These are phyloP conservation scores for Drosophila sp. DNA, from an alignment of 1,140 invertebrate species.

Conservation along the genomic window DNA sequence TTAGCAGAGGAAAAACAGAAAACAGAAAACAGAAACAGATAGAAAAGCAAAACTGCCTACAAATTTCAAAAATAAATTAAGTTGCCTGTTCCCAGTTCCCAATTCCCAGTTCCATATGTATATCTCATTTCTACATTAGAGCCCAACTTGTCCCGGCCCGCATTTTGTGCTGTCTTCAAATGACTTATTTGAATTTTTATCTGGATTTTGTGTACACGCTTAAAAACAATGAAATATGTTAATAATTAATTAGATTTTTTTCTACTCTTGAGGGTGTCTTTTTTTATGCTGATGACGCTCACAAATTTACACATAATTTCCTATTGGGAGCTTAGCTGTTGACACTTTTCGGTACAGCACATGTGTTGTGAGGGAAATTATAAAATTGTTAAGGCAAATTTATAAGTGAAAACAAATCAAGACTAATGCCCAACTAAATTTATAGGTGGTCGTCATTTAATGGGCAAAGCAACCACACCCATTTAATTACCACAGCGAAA, in stretches of 20 bases:
- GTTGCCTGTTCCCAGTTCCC: slow-evolving; percentile 19
- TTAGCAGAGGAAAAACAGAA: slow-evolving; percentile 50
- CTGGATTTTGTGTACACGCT: slow-evolving; percentile 46
- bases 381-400: slow-evolving; percentile 30
- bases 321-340: slow-evolving; percentile 42
- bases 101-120: slow-evolving; percentile 8
- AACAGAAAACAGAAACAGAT: slow-evolving; percentile 19
- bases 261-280: slow-evolving; percentile 27
- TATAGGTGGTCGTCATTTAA: slow-evolving; percentile 52
- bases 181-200: slow-evolving; percentile 74
- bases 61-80: slow-evolving; percentile 70
- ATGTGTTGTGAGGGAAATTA: slow-evolving; percentile 8
- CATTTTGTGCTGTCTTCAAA: slow-evolving; percentile 41
- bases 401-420: slow-evolving; percentile 74
- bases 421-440: slow-evolving; percentile 67
- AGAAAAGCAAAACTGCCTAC: slow-evolving; percentile 34
- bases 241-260: slow-evolving; percentile 72
- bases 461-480: slow-evolving; percentile 68
- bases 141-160: slow-evolving; percentile 13
- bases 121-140: slow-evolving; percentile 4
- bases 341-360: slow-evolving; percentile 40
- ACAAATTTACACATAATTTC: slow-evolving; percentile 63
- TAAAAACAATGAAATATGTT: slow-evolving; percentile 74
- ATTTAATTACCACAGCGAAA: slow-evolving; percentile 72
- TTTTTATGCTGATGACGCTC: slow-evolving; percentile 36